Evolutionary conservation across 2,113 vertebrate genomes (phyloP).

Genomic region (Lutjanus erythropterus): DNA sequence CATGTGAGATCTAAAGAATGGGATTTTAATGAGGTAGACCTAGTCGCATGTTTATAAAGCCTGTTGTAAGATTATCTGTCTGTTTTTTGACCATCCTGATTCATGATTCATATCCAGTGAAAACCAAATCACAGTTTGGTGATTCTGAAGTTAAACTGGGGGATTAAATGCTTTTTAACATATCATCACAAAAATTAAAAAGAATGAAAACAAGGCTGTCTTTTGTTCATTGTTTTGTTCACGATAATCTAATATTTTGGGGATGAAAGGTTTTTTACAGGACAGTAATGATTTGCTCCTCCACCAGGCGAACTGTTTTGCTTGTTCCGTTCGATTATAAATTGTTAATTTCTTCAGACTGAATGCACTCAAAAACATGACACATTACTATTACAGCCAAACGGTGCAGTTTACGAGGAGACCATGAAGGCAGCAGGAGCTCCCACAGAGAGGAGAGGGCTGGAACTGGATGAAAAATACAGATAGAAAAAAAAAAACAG

Average conservation of each 20-base stretch:
- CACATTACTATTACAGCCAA: not conserved
- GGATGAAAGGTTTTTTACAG: not conserved
- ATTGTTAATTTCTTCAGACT: not conserved
- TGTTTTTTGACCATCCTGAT: too few species aligned
- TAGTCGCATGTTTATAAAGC: too few species aligned
- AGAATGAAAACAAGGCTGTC: not conserved
- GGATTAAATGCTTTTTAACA: not conserved
- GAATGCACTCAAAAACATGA: not conserved
- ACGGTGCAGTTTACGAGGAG: not conserved
- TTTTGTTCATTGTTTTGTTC: not conserved
- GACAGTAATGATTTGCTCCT: too few species aligned
- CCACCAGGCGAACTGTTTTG: not conserved
- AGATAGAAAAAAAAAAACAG: not conserved
- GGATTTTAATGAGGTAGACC: too few species aligned
- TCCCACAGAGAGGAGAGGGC: constrained; percentile 15
- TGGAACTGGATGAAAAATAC: constrained; percentile 9
- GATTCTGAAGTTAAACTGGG: not conserved
- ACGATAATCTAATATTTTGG: not conserved
- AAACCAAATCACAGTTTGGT: too few species aligned
- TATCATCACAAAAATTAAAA: not conserved
- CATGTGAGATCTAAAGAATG: too few species aligned
- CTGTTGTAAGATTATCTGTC: too few species aligned
- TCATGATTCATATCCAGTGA: not conserved
- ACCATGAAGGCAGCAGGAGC: constrained; percentile 37
- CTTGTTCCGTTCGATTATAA: not conserved